These are phyloP conservation scores for Exaiptasia diaphana DNA, from an alignment of 64 coral and sea anemone genomes.

Conservation along the genomic window DNA sequence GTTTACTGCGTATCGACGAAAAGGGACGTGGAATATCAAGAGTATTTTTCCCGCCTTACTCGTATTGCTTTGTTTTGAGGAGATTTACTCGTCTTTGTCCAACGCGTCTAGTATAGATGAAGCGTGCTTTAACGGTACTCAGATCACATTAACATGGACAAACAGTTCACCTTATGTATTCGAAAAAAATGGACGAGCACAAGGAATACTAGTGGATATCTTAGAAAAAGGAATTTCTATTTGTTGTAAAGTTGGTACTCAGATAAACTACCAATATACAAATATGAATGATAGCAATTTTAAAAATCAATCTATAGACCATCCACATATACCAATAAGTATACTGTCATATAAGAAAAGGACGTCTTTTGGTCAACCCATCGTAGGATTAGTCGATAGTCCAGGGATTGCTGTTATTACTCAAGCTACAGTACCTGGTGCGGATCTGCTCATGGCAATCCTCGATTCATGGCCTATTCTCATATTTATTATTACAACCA, in stretches of 20 bases:
- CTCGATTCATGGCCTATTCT: constrained; percentile 83
- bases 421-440: constrained; percentile 52
- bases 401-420: constrained; percentile 65
- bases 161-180: constrained; percentile 55
- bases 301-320: too few species aligned
- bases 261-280: constrained; percentile 3
- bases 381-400: constrained; percentile 53
- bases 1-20: too few species aligned
- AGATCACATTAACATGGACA: constrained; percentile 38
- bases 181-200: background rate
- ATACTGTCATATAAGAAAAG: constrained; percentile 3
- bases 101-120: constrained; percentile 41
- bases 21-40: too few species aligned
- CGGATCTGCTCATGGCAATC: constrained; percentile 65
- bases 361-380: constrained; percentile 31
- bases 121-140: constrained; percentile 45
- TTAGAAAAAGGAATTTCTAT: constrained; percentile 39
- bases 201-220: constrained; percentile 61
- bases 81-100: too few species aligned
- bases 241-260: constrained; percentile 54
- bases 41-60: too few species aligned
- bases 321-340: constrained; percentile 59
- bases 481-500: constrained; percentile 66
- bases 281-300: background rate
- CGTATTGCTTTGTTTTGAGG: too few species aligned